Base-by-base conservation (phyloP, 2,888 invertebrate species). In the Rhopalosiphum nymphaeae region DNA sequence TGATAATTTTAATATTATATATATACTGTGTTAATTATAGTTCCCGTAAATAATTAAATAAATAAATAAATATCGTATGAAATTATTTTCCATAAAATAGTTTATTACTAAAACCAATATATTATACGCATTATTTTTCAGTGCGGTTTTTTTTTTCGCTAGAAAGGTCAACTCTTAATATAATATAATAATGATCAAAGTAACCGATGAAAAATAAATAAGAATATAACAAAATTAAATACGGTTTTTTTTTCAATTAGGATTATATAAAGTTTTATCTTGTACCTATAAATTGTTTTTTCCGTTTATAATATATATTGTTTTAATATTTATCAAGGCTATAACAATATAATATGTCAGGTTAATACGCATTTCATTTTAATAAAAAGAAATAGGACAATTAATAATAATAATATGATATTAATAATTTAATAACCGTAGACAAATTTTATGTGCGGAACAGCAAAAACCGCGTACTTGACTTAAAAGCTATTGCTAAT, bases 381-480 rank as follows among this genome's bases (percentile, higher is more conserved):
- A 86, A 86, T 67, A 84, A 78, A 93, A 89, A 89, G 84, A 93
- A 89, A 93, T 93, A 89, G 93, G 89, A 89, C 78, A 25, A 93
- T 89, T 53, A 46, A 84, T 42, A 56, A 93, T 93, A 93, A 84
- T 89, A 89, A 93, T 93, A 78, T 91, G 78, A n/a, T 56, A 93
- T 84, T 93, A 78, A 88, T 93, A 89, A 85, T 91, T 91, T 85
- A 91, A 91, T 91, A 56, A 91, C 56, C 56, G 84, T 85, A 91
- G 84, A 56, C 84, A 42, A 84, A 84, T 84, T 92, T 46, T 92
- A 84, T 89, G 29, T 89, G 89, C 93, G 61, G 93, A 84, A 93
- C 89, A 93, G 84, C 89, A 93, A 92, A 91, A 93, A 93, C 89
- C 93, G 56, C 89, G 61, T 86, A 67, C 87, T 91, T 36, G 67